Conservation (phyloP, 2,113 vertebrate species). For the Pycnonotus jocosus region DNA sequence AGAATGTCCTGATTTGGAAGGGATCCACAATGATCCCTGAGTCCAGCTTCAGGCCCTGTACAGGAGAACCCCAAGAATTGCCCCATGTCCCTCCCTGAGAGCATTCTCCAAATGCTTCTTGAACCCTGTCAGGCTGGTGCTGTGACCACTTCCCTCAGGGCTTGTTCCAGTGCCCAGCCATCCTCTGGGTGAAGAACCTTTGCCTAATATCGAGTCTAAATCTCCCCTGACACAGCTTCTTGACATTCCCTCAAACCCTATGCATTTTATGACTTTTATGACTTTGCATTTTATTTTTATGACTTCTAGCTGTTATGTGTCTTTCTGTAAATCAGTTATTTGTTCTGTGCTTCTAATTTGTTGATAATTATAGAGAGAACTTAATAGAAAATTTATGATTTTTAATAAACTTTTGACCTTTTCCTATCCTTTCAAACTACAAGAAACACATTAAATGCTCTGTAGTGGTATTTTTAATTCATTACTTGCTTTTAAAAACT, state of each 20-base stretch:
- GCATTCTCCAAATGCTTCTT: neutral
- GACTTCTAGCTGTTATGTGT: neutral
- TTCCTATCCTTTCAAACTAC: neutral
- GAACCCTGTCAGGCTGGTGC: neutral
- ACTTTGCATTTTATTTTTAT: neutral
- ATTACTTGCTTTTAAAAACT: neutral
- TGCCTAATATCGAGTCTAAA: neutral
- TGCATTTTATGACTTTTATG: neutral
- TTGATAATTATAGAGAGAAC: neutral
- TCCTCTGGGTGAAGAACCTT: neutral
- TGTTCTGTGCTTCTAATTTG: neutral
- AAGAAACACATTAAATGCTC: neutral
- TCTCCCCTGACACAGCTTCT: neutral
- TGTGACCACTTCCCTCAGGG: neutral
- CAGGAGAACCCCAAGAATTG: neutral
- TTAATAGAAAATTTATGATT: neutral
- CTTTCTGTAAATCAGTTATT: neutral
- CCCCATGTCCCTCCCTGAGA: neutral
- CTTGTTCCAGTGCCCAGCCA: neutral
- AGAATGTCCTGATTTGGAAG: neutral
- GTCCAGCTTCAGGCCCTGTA: neutral
- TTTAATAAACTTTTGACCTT: neutral
- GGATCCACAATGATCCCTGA: neutral
- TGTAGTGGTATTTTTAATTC: neutral
- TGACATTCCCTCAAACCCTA: accelerated